A percentile compares a stretch with the other conserved stretches of the same genome.
phyloP scores from a whole-genome alignment of 23 tunicate species.

The Clavelina lepadiformis region DNA sequence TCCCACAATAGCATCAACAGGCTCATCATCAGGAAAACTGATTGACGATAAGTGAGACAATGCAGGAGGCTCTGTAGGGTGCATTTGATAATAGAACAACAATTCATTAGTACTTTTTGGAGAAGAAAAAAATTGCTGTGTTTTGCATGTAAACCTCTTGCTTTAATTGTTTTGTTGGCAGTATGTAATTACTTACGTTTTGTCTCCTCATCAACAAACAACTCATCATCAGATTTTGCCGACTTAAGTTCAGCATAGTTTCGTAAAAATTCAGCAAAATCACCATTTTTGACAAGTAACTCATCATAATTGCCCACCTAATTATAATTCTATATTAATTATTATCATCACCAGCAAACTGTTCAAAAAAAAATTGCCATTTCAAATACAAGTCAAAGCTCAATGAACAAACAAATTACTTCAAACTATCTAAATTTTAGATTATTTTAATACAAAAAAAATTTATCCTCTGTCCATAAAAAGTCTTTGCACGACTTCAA shows the following conservation, averaged over 20 bases:
- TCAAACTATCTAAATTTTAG: too few relatives aligned
- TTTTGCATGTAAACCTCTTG: background rate
- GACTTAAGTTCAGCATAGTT: slow-evolving; percentile 36
- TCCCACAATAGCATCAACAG: slow-evolving; percentile 1
- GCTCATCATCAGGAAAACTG: background rate
- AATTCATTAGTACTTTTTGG: too few relatives aligned
- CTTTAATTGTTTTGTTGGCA: background rate
- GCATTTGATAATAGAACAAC: background rate
- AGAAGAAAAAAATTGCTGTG: background rate
- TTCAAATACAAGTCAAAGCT: too few relatives aligned
- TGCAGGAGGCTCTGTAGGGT: background rate
- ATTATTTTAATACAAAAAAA: too few relatives aligned
- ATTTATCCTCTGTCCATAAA: too few relatives aligned
- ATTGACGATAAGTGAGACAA: too few relatives aligned
- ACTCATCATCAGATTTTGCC: slow-evolving; percentile 29
- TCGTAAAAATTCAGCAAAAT: slow-evolving; percentile 73
- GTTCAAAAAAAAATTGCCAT: too few relatives aligned
- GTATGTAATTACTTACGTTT: background rate
- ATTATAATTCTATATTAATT: too few relatives aligned
- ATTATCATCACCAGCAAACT: too few relatives aligned
- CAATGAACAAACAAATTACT: too few relatives aligned
- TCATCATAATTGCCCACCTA: slow-evolving; percentile 54
- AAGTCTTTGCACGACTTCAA: too few relatives aligned
- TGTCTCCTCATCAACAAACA: background rate
- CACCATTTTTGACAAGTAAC: slow-evolving; percentile 49